Conservation (phyloP, 2,888 invertebrate genomes). For the Catocala fraxini region DNA sequence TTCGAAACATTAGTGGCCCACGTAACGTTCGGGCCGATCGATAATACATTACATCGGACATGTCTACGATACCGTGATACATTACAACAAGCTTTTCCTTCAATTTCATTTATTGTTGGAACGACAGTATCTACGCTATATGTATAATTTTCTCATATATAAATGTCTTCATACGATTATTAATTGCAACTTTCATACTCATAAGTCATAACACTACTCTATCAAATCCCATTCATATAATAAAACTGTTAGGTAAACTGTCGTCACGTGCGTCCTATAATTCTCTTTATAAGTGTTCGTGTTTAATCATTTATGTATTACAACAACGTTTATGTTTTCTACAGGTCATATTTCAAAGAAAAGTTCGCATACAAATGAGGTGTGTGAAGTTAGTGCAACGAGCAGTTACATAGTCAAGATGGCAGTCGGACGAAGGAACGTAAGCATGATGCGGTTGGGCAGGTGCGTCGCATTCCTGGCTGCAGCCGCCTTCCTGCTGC, state of each 20-base stretch:
- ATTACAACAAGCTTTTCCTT: neutral
- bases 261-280: too few species aligned
- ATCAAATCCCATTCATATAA: too few species aligned
- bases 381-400: slow-evolving; percentile 33
- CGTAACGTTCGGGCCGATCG: slow-evolving; percentile 9
- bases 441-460: slow-evolving; percentile 84
- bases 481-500: slow-evolving; percentile 88
- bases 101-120: neutral
- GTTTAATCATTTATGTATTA: too few species aligned
- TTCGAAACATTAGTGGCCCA: neutral
- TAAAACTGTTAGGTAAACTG: too few species aligned
- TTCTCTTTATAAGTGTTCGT: too few species aligned
- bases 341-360: slow-evolving; percentile 23
- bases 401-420: slow-evolving; percentile 43
- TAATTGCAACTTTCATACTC: too few species aligned
- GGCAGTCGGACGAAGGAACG: slow-evolving; percentile 74
- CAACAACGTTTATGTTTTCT: slow-evolving; percentile 1
- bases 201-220: too few species aligned
- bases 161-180: too few species aligned
- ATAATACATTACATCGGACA: slow-evolving; percentile 14
- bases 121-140: too few species aligned
- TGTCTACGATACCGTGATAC: slow-evolving; percentile 7
- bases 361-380: slow-evolving; percentile 32
- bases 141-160: too few species aligned
- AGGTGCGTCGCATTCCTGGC: slow-evolving; percentile 88